These are phyloP conservation scores for Ditula angustiorana DNA, from an alignment of 2,888 invertebrate genomes.

Conservation along the genomic window DNA sequence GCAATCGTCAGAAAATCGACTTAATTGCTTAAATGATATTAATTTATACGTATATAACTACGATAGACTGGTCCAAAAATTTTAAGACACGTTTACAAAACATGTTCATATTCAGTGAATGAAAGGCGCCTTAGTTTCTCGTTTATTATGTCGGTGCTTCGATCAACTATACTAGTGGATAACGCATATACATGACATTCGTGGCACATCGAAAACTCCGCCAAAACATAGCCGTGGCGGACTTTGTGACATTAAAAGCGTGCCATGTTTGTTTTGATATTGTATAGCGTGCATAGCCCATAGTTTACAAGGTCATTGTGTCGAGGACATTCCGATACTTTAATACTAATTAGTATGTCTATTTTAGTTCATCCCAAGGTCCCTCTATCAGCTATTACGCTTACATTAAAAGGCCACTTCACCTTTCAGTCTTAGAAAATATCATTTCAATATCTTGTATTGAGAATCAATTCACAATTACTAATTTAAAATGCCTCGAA, in stretches of 20 bases:
- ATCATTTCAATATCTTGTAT: conserved; percentile 2
- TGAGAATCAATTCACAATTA: background rate
- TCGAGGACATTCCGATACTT: background rate
- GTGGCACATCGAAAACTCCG: too few relatives aligned
- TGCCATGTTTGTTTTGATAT: too few relatives aligned
- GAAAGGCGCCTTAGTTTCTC: too few relatives aligned
- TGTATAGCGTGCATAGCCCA: too few relatives aligned
- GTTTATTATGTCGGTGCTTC: too few relatives aligned
- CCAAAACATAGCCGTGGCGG: too few relatives aligned
- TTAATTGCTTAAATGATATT: background rate
- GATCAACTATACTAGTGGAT: too few relatives aligned
- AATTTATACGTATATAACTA: background rate
- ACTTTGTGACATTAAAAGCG: too few relatives aligned
- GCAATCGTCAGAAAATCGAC: background rate
- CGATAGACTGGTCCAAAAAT: conserved; percentile 19
- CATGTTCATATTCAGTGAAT: background rate
- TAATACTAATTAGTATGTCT: background rate
- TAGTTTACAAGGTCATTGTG: too few relatives aligned
- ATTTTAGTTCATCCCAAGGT: background rate
- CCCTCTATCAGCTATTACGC: background rate
- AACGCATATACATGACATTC: too few relatives aligned
- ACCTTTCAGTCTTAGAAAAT: conserved; percentile 29
- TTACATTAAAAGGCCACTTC: conserved; percentile 29
- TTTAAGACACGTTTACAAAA: background rate
- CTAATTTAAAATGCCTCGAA: too few relatives aligned